phyloP scores from a whole-genome alignment of 2,113 vertebrate species.

The Tragulus kanchil region DNA sequence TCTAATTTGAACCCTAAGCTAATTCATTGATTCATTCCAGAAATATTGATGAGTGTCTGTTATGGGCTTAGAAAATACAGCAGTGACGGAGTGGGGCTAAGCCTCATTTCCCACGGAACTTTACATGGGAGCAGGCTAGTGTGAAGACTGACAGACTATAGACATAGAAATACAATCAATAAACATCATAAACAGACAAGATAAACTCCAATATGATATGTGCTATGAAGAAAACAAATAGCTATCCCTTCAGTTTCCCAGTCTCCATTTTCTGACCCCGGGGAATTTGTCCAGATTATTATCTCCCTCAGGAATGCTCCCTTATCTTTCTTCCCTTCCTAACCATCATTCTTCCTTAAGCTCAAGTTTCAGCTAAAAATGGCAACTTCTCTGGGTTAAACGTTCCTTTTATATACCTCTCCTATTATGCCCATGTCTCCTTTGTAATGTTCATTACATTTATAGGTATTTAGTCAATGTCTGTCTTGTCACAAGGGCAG shows the following conservation, averaged over 20 bases:
- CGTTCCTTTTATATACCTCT: background rate
- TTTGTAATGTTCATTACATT: constrained; percentile 21
- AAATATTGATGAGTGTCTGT: constrained; percentile 45
- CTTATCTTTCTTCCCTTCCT: background rate
- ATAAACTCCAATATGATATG: background rate
- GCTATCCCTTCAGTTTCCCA: background rate
- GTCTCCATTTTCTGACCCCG: constrained; percentile 13
- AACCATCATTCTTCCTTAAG: constrained; percentile 12
- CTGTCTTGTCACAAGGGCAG: background rate
- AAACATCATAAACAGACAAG: constrained; percentile 7
- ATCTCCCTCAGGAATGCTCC: background rate
- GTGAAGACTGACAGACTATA: constrained; percentile 23
- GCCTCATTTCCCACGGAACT: constrained; percentile 3
- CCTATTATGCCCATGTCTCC: background rate
- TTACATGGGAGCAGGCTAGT: background rate
- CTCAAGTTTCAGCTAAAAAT: constrained; percentile 43
- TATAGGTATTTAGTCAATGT: background rate
- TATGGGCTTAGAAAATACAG: background rate
- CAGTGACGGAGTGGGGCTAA: background rate
- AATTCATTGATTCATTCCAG: constrained; percentile 27
- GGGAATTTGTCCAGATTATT: constrained; percentile 22
- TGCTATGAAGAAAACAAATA: constrained; percentile 46
- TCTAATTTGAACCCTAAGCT: constrained; percentile 27
- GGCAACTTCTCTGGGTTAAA: constrained; percentile 40
- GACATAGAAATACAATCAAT: constrained; percentile 52